A percentile compares a stretch with the other conserved stretches of the same genome.
Evolutionary conservation across 92 coral and sea anemone genomes (phyloP).

Genomic region (Umimayanthus chanpuru): DNA sequence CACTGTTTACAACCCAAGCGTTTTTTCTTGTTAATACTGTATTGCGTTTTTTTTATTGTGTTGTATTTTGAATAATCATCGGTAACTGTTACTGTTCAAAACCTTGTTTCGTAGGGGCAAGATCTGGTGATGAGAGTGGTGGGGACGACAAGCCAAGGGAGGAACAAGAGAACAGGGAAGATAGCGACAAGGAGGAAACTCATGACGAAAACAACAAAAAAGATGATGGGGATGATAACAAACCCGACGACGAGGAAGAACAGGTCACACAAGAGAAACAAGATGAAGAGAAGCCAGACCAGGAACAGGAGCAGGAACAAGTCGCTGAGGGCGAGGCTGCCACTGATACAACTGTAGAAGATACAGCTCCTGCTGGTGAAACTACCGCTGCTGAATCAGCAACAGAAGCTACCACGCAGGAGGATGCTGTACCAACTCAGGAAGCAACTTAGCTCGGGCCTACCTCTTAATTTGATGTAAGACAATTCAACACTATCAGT

Average conservation of each 20-base stretch:
- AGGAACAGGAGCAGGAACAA: constrained; percentile 9
- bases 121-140: constrained; percentile 58
- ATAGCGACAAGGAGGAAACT: constrained; percentile 43
- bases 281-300: constrained; percentile 40
- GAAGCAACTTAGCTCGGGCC: constrained; percentile 32
- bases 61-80: no score
- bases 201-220: constrained; percentile 51
- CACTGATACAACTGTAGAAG: constrained; percentile 21
- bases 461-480: neutral
- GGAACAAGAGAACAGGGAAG: constrained; percentile 52
- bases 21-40: no score
- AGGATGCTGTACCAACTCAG: constrained; percentile 1
- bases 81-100: neutral
- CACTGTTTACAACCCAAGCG: no score
- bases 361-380: constrained; percentile 20
- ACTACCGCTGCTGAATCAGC: neutral
- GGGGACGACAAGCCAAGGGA: constrained; percentile 35
- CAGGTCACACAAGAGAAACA: constrained; percentile 41
- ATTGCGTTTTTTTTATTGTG: no score
- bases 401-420: neutral
- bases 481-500: no score
- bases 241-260: constrained; percentile 33
- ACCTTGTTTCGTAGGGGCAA: constrained; percentile 47
- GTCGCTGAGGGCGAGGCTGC: constrained; percentile 9
- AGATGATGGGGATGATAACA: constrained; percentile 44